A percentile compares a stretch with the other conserved stretches of the same genome.
Evolutionary conservation across 2,113 vertebrate species (phyloP).

Genomic region (Mixornis gularis): DNA sequence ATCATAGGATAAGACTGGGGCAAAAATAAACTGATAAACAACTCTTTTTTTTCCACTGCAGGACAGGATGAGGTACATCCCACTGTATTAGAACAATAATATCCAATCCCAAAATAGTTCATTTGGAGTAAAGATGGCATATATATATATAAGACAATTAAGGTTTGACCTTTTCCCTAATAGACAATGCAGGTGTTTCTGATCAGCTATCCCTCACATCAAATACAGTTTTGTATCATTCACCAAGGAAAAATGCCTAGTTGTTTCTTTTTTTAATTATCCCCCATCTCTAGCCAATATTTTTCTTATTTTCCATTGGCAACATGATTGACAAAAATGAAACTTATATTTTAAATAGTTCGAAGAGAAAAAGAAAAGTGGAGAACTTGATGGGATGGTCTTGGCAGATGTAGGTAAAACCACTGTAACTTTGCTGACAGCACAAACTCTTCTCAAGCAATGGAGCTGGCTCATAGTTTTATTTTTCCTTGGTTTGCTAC

Average conservation of each 20-base stretch:
- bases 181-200: not conserved
- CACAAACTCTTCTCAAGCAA: not conserved
- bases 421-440: not conserved
- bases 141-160: not conserved
- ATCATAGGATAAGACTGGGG: fast-evolving
- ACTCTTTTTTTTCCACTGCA: not conserved
- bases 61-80: not conserved
- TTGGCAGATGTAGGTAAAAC: not conserved
- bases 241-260: fast-evolving
- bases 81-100: not conserved
- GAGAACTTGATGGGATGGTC: not conserved
- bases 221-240: not conserved
- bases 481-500: not conserved
- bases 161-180: not conserved
- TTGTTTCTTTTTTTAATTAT: not conserved
- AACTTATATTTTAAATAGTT: not conserved
- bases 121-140: not conserved
- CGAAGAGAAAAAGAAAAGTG: not conserved
- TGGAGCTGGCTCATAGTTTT: not conserved
- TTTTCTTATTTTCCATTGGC: not conserved
- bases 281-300: not conserved
- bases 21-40: fast-evolving
- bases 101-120: not conserved
- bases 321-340: not conserved
- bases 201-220: not conserved